Percentiles rank a stretch among this genome's conserved stretches.
Evolutionary conservation across 2,113 vertebrate species (phyloP).

Genomic region (Panthera leo): DNA sequence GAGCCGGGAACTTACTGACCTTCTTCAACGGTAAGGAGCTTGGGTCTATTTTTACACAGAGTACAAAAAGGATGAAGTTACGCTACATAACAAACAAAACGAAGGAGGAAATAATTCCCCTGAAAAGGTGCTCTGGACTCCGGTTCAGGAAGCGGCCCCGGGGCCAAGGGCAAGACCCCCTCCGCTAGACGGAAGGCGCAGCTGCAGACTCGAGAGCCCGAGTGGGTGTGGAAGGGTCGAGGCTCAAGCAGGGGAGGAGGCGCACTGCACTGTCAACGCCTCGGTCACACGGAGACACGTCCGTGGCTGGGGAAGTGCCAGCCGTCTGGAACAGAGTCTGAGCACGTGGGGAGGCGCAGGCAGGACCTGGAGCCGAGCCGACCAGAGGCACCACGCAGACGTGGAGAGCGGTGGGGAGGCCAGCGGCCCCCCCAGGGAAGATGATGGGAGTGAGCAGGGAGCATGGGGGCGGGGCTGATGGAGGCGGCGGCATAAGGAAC

Average conservation of each 20-base stretch:
- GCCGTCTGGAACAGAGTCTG: background rate
- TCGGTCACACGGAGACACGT: fast-evolving
- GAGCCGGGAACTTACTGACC: background rate
- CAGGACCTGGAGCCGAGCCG: background rate
- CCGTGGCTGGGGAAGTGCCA: background rate
- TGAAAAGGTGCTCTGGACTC: background rate
- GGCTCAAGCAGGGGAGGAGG: too few relatives aligned
- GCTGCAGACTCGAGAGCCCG: background rate
- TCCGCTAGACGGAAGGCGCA: background rate
- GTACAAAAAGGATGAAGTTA: background rate
- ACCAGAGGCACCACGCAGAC: background rate
- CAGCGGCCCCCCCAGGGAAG: background rate
- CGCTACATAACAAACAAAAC: background rate
- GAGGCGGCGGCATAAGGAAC: too few relatives aligned
- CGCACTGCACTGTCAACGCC: background rate
- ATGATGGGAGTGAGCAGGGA: background rate
- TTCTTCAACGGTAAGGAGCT: background rate
- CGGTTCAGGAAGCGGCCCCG: background rate
- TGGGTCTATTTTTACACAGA: background rate
- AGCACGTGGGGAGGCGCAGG: background rate
- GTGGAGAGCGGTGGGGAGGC: background rate
- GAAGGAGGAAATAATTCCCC: background rate
- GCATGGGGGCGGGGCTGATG: background rate
- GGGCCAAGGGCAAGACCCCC: background rate
- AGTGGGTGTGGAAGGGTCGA: background rate